Evolutionary conservation across 1,140 invertebrate genomes (phyloP).

Genomic region (Prorops nasuta): DNA sequence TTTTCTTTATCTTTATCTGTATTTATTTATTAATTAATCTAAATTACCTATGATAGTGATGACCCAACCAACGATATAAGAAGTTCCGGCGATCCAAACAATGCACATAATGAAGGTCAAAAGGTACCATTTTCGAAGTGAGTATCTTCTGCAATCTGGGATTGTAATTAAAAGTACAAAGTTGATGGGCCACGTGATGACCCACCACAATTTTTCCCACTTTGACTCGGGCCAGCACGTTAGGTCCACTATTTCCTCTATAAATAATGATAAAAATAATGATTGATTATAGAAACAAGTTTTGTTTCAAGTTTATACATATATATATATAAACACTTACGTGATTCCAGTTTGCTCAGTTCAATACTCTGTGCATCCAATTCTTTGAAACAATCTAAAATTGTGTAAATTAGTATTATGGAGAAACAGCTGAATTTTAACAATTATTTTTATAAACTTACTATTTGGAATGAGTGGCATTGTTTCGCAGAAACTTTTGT

Average conservation of each 20-base stretch:
- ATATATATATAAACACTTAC: slow-evolving; percentile 16
- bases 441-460: no score
- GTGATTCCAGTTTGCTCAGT: slow-evolving; percentile 15
- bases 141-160: slow-evolving; percentile 69
- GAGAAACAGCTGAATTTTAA: no score
- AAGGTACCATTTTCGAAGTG: slow-evolving; percentile 56
- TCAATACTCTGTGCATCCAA: slow-evolving; percentile 12
- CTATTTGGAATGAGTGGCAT: slow-evolving; percentile 41
- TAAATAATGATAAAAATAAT: slow-evolving; percentile 10
- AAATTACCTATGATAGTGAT: slow-evolving; percentile 66
- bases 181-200: slow-evolving; percentile 72
- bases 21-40: not conserved
- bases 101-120: slow-evolving; percentile 68
- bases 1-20: not conserved
- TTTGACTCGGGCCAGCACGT: slow-evolving; percentile 60
- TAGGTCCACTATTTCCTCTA: slow-evolving; percentile 59
- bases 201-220: slow-evolving; percentile 63
- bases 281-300: not conserved
- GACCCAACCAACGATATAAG: slow-evolving; percentile 71
- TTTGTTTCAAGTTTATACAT: not conserved
- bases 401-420: no score
- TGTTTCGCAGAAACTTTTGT: slow-evolving; percentile 43
- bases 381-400: slow-evolving; percentile 16
- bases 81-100: slow-evolving; percentile 64
- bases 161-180: slow-evolving; percentile 71